These are phyloP conservation scores for Drosophila tropicalis DNA, from an alignment of 1,140 invertebrate species.

Conservation along the genomic window DNA sequence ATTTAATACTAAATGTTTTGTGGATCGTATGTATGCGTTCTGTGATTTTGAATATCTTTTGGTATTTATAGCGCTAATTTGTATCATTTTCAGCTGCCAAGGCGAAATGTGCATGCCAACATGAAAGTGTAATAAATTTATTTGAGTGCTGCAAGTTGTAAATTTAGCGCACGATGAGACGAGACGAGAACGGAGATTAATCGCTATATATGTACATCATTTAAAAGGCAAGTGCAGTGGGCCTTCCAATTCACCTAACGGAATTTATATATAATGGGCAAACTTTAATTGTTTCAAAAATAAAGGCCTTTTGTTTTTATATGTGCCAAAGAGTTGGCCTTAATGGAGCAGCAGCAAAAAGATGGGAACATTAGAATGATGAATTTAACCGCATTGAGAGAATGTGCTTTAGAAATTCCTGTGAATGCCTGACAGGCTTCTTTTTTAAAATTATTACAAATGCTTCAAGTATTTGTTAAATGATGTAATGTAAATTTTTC, in stretches of 20 bases:
- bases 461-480: too few species aligned
- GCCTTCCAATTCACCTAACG: slow-evolving; percentile 33
- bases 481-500: too few species aligned
- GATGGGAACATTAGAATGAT: not conserved
- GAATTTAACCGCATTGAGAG: not conserved
- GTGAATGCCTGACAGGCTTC: too few species aligned
- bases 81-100: slow-evolving; percentile 45
- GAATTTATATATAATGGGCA: slow-evolving; percentile 1
- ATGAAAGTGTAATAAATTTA: slow-evolving; percentile 75
- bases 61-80: slow-evolving; percentile 77
- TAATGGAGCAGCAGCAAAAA: not conserved
- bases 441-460: too few species aligned
- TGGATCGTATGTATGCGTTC: slow-evolving; percentile 27
- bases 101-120: slow-evolving; percentile 54
- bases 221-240: slow-evolving; percentile 59
- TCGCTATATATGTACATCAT: slow-evolving; percentile 54
- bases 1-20: slow-evolving; percentile 18
- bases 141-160: slow-evolving; percentile 70
- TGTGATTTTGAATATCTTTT: slow-evolving; percentile 16
- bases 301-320: not conserved
- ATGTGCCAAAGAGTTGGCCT: not conserved
- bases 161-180: slow-evolving; percentile 60
- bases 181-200: slow-evolving; percentile 32
- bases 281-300: slow-evolving; percentile 10
- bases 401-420: not conserved